phyloP scores from a whole-genome alignment of 2,797 vertebrate species.

The Enteromius fasciolatus region DNA sequence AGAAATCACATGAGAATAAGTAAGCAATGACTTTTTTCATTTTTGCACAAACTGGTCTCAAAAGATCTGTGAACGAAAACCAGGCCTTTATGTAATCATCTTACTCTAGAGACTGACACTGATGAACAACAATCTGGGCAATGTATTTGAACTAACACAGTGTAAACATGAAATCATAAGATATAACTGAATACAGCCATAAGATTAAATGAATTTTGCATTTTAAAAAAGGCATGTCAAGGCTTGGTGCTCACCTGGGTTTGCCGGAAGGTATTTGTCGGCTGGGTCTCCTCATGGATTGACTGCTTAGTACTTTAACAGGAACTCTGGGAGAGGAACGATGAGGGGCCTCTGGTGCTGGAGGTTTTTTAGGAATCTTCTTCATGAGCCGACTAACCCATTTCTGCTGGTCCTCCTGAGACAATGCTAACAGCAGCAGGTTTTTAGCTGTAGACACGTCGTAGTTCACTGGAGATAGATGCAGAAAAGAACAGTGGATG shows the following conservation, averaged over 20 bases:
- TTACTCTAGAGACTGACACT: constrained; percentile 2
- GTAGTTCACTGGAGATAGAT: constrained; percentile 86
- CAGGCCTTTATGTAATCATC: constrained; percentile 6
- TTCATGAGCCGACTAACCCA: constrained; percentile 97
- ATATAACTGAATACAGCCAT: not conserved
- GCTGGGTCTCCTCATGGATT: constrained; percentile 92
- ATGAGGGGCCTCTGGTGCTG: constrained; percentile 87
- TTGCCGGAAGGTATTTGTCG: constrained; percentile 94
- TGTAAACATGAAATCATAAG: not conserved
- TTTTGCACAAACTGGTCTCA: not conserved
- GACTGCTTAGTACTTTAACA: constrained; percentile 93
- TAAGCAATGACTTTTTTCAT: not conserved
- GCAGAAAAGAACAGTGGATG: not conserved
- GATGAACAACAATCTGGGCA: not conserved
- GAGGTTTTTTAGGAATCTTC: constrained; percentile 98
- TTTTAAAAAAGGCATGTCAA: not conserved
- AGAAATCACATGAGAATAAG: not conserved
- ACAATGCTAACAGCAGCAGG: constrained; percentile 90
- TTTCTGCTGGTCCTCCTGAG: constrained; percentile 97
- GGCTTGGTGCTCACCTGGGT: constrained; percentile 86
- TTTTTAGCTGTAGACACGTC: constrained; percentile 98
- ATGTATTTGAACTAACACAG: not conserved
- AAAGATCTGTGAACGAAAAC: constrained; percentile 5
- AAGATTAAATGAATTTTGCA: not conserved
- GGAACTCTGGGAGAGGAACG: constrained; percentile 94